phyloP scores from a whole-genome alignment of 2,888 invertebrate species.

The Colletes collaris region DNA sequence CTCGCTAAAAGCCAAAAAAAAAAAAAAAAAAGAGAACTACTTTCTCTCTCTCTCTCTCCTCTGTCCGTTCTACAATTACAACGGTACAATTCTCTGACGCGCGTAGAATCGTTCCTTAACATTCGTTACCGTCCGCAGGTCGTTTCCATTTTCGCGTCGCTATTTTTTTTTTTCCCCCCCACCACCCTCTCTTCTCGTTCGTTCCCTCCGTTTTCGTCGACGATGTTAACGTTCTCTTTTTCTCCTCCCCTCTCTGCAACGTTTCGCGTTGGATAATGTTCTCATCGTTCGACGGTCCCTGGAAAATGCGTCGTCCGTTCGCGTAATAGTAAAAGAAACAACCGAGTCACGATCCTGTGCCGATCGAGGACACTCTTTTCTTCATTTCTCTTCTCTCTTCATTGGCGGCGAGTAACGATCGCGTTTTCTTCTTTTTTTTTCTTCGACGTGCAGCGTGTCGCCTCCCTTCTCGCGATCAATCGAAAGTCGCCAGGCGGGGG shows the following conservation, averaged over 20 bases:
- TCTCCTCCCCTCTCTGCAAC: not conserved
- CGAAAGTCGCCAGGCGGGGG: too few relatives aligned
- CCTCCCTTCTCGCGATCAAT: too few relatives aligned
- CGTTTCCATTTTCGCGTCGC: not conserved
- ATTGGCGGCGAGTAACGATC: too few relatives aligned
- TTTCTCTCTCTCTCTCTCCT: too few relatives aligned
- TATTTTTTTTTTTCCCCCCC: not conserved
- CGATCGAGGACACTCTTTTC: not conserved
- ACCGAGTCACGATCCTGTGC: too few relatives aligned
- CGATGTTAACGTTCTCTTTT: conserved; percentile 10
- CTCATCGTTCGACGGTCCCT: not conserved
- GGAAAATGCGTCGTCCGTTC: too few relatives aligned
- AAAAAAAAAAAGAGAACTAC: too few relatives aligned
- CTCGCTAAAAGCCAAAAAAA: conserved; percentile 18
- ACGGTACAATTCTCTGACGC: not conserved
- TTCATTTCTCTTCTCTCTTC: too few relatives aligned
- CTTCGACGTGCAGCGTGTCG: too few relatives aligned
- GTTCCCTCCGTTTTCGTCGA: not conserved
- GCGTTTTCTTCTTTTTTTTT: too few relatives aligned
- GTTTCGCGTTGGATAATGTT: conserved; percentile 16
- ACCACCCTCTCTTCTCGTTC: not conserved
- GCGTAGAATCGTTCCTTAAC: conserved; percentile 21
- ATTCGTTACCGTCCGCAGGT: conserved; percentile 27
- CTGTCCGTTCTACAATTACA: conserved; percentile 16
- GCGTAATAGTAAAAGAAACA: too few relatives aligned